These are phyloP conservation scores for Sebastes matsubarae DNA, from an alignment of 2,797 vertebrate genomes.

Conservation along the genomic window DNA sequence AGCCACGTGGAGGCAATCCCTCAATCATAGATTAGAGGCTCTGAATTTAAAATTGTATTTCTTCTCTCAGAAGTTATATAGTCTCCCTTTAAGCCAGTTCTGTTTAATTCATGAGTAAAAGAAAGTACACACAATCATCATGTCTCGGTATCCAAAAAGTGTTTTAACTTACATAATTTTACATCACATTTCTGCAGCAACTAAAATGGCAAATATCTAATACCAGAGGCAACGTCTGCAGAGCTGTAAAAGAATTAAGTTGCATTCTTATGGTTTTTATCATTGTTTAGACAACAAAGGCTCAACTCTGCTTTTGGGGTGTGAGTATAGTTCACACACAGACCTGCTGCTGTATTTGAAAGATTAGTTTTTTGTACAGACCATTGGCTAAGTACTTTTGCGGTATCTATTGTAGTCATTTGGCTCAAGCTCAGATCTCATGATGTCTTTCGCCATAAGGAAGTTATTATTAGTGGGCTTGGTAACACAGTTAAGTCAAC, in stretches of 20 bases:
- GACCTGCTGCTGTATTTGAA: not conserved
- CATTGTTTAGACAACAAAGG: not conserved
- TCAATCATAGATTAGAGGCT: no score
- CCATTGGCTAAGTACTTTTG: not conserved
- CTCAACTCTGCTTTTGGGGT: not conserved
- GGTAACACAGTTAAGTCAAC: conserved; percentile 1
- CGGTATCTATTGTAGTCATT: not conserved
- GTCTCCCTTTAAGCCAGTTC: not conserved
- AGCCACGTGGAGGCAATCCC: no score
- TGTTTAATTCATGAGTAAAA: not conserved
- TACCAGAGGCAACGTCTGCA: not conserved
- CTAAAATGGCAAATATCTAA: not conserved
- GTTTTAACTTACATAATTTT: not conserved
- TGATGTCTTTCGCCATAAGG: not conserved
- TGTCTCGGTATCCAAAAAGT: not conserved
- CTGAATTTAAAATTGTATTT: not conserved
- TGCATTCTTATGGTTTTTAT: not conserved
- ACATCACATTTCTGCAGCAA: not conserved
- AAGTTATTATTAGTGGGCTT: not conserved
- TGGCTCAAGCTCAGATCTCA: not conserved
- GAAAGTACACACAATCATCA: not conserved
- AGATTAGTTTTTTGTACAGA: not conserved
- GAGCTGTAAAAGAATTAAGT: not conserved
- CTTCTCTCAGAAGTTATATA: not conserved
- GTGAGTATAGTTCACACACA: not conserved